Percentiles rank a stretch among this genome's conserved stretches.
These are phyloP conservation scores for Mobula hypostoma DNA, from an alignment of 2,113 vertebrate genomes.

Conservation along the genomic window DNA sequence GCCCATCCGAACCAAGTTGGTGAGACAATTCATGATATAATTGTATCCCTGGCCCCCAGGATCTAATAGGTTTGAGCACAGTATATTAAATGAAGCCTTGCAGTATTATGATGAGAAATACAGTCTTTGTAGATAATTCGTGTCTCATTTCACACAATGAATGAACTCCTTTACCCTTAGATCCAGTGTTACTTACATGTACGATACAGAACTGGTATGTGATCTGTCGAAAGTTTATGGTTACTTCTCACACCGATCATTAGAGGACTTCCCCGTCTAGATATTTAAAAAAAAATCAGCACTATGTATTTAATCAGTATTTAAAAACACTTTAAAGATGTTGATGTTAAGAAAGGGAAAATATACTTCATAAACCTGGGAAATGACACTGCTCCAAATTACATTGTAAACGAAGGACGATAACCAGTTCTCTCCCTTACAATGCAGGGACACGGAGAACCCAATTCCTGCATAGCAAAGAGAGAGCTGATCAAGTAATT, in stretches of 20 bases:
- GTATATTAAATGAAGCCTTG: background rate
- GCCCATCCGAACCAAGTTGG: background rate
- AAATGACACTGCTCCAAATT: too few relatives aligned
- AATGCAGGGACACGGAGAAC: background rate
- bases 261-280: conserved; percentile 38
- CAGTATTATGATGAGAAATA: background rate
- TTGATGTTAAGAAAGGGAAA: background rate
- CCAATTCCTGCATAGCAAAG: background rate
- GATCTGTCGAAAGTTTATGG: conserved; percentile 36
- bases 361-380: too few relatives aligned
- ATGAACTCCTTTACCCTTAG: background rate
- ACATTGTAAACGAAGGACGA: background rate
- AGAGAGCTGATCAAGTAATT: background rate
- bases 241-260: conserved; percentile 37
- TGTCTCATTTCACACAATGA: background rate
- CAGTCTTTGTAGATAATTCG: background rate
- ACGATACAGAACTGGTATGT: conserved; percentile 38
- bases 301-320: background rate
- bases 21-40: too few relatives aligned
- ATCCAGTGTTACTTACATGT: background rate
- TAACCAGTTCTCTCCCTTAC: background rate
- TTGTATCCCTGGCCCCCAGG: background rate
- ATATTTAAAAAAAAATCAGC: background rate
- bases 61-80: background rate
- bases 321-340: background rate